phyloP scores from a whole-genome alignment of 1,140 invertebrate genomes.

The Ectropis grisescens region DNA sequence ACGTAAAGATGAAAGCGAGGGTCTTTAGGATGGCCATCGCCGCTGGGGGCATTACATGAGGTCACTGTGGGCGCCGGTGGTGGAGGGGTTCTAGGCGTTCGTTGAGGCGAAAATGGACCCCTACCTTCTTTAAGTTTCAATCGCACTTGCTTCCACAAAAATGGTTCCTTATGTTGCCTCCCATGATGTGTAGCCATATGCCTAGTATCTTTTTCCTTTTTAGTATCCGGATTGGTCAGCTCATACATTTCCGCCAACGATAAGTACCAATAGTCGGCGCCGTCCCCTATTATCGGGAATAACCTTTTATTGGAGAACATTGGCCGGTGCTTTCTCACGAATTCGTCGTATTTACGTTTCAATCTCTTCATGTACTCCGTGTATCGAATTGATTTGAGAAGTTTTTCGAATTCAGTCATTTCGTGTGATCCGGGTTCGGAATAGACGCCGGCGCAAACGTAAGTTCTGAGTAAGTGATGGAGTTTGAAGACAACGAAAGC shows the following conservation, averaged over 20 bases:
- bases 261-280: slow-evolving; percentile 61
- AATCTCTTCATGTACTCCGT: slow-evolving; percentile 60
- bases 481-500: slow-evolving; percentile 63
- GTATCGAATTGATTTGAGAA: slow-evolving; percentile 57
- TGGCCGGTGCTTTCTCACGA: slow-evolving; percentile 43
- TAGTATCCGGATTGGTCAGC: slow-evolving; percentile 25
- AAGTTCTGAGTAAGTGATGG: slow-evolving; percentile 60
- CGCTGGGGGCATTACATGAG: slow-evolving; percentile 10
- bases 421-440: slow-evolving; percentile 42
- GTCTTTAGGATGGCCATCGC: slow-evolving; percentile 27
- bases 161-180: slow-evolving; percentile 38
- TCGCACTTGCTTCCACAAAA: slow-evolving; percentile 42
- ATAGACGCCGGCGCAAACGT: slow-evolving; percentile 51
- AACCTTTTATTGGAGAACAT: slow-evolving; percentile 45
- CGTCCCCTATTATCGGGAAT: slow-evolving; percentile 59
- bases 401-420: slow-evolving; percentile 55
- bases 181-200: slow-evolving; percentile 38
- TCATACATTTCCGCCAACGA: slow-evolving; percentile 60
- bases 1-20: slow-evolving; percentile 51
- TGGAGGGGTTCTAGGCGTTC: slow-evolving; percentile 5
- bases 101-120: slow-evolving; percentile 30
- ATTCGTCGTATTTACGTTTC: slow-evolving; percentile 54
- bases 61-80: slow-evolving; percentile 19
- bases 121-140: slow-evolving; percentile 20
- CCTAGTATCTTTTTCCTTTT: slow-evolving; percentile 24